Conservation (phyloP, 2,797 vertebrate genomes). For the Gobionotothen gibberifrons region DNA sequence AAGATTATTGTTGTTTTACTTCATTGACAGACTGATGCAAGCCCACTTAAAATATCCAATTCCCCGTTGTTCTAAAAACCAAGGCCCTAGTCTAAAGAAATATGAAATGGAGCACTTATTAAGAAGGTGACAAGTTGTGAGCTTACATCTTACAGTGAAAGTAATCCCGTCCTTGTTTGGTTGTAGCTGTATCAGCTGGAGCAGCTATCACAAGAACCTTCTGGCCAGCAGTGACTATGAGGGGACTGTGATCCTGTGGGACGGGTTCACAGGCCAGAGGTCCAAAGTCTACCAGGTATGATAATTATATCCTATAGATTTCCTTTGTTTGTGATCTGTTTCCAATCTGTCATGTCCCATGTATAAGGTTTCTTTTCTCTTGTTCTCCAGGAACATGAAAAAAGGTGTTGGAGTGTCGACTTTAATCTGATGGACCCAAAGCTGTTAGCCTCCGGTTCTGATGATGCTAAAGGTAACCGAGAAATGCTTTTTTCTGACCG, state of each 20-base stretch:
- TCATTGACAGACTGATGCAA: no score
- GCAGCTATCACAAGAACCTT: conserved; percentile 99
- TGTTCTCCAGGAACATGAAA: conserved; percentile 93
- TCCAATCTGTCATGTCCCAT: no score
- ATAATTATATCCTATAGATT: no score
- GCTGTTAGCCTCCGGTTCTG: conserved; percentile 97
- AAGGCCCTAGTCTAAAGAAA: not conserved
- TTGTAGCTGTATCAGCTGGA: conserved; percentile 99
- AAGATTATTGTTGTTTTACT: no score
- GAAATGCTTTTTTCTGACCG: not conserved
- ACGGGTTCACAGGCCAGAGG: conserved; percentile 97
- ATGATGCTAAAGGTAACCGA: conserved; percentile 96
- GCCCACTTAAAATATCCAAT: no score
- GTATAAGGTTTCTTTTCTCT: conserved; percentile 2
- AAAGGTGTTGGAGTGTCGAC: conserved; percentile 99
- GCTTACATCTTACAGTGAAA: not conserved
- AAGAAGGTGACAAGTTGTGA: not conserved
- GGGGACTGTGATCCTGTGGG: conserved; percentile 99
- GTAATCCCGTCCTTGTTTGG: not conserved
- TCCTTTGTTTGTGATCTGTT: no score
- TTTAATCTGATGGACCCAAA: conserved; percentile 99
- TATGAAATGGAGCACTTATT: not conserved
- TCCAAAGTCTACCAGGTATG: conserved; percentile 99
- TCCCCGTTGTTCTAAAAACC: not conserved
- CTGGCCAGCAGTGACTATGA: conserved; percentile 99